Base-by-base conservation (phyloP, 2,797 vertebrate species). In the Odontamblyopus rebecca region DNA sequence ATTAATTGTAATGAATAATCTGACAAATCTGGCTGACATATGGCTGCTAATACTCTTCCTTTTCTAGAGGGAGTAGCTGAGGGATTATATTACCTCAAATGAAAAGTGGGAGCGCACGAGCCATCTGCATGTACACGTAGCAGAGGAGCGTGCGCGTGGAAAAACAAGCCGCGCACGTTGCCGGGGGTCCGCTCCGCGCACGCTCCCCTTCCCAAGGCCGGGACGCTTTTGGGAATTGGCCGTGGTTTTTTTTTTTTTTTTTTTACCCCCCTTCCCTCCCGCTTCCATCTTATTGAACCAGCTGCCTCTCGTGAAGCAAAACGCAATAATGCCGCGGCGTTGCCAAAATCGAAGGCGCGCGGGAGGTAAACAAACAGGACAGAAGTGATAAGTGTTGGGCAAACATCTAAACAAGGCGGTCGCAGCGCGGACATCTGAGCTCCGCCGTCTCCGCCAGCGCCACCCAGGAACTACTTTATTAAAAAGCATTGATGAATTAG, bases 1-100 rank as follows among this genome's bases (percentile, higher is more conserved):
- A 99, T 99, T 99, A 99, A 99, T 99, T 99, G 98, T 99, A 99
- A 98, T 99, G 98, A 99, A 99, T 99, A 99, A 98, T 99, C 97
- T 99, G 97, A 99, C 98, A 99, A 99, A 98, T 98, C 97, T 99
- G 97, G 96, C 97, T 99, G 98, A 99, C 98, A 99, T 99, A 99
- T 99, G 98, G 98, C 97, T 94, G 94, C 97, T 99, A 99, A 99
- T 99, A 96, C 97, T 93, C 94, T 96, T 64, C 62, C 95, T 96
- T 98, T 99, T 99, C 97, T 98, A 96, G 96, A 96, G 96, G 96
- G 97, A 98, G 96, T 96, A 96, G 95, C 93, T 95, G 94, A 96
- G 94, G 97, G 97, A 99, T 99, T 99, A 99, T 96, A 98, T 98
- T 98, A 98, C 97, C 96, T 98, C 96, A 97, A 97, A 98, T 99